Evolutionary conservation across 2,888 invertebrate genomes (phyloP), one percentile per base, ranked within the genome.

Genomic region (Phlogophora meticulosa): DNA sequence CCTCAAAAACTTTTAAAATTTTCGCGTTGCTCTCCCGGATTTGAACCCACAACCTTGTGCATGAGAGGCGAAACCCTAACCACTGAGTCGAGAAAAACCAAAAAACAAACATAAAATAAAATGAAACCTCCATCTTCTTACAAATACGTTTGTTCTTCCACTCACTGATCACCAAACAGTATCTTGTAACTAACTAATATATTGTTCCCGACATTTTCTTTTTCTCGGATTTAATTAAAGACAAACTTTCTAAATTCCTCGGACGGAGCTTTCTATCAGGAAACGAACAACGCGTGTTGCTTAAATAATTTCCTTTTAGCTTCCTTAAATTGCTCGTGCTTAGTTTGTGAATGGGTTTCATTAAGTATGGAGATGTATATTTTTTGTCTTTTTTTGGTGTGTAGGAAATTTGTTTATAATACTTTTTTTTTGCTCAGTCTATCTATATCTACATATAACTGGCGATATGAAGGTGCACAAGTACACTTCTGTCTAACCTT

Each of bases 211-310:
- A 52, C 56, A 63, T 71, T 80, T 72, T 57, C 55, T 70, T 76
- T 76, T 66, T 24, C 53, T 46, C 13, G 3, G 53, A 68, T 77
- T 76, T 76, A 77, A 76, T 77, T 76, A 77, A 76, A 76, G 45
- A 20, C 38, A 42, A 77, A 72, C 67, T 80, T 77, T 81, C 69
- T 70, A 79, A 81, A 81, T 79, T 75, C 77, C 66, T 70, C 7
- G 28, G 49, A 52, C 48, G n/a, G 42, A 81, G 67, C 81, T 81
- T 81, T 72, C 82, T 72, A 63, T 63, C 71, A 58, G 77, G 36
- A 69, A 72, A 76, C 59, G 60, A 76, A 76, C 64, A 61, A 76
- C 63, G 69, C 68, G 61, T 78, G 82, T 72, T 77, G 80, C 70
- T 72, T 81, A 77, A 81, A 78, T 81, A 67, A 80, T 79, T 81